Base-by-base conservation (phyloP, 2,888 invertebrate species). In the Fragum whitleyi region DNA sequence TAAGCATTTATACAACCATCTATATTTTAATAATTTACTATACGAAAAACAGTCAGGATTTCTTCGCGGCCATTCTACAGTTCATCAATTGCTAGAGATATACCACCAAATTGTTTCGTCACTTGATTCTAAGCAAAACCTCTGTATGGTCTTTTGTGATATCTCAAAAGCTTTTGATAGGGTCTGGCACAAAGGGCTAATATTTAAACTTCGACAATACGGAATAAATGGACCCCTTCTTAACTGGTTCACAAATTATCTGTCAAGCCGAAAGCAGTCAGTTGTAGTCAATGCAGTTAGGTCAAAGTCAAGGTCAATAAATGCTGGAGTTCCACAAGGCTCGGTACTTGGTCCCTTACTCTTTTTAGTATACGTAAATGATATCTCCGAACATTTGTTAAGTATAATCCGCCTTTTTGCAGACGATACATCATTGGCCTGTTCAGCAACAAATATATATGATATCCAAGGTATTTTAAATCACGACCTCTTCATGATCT, bases 341-440 rank as follows among this genome's bases (percentile, higher is more conserved):
- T 80, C 80, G 5, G 65, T 65, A 2, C 42, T 65, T 5, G 69
- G 79, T 14, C 76, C 77, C 14, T 23, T 74, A 11, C 28, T 75
- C n/a, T 77, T 77, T 53, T 39, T 76, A 42, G 28, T 81, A 32
- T 77, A 73, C 42, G 74, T 81, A 2, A 76, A 69, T 57, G 70
- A 81, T 36, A 76, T 77, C 16, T 53, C 57, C 1, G 39, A 67
- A n/a, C 16, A 71, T 7, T 55, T 75, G 6, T 5, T 62, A 16
- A 72, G 57, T 51, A 47, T 53, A 7, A 21, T 51, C 1, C n/a
- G 69, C 32, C 39, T 79, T 9, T 74, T 70, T 74, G 79, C 79
- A 19, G 71, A 79, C 62, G 73, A 69, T 23, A 78, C 36, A 6
- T 74, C 79, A n/a, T 42, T 79, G n/a, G 29, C 16, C 6, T 19